A percentile compares a stretch with the other conserved stretches of the same genome.
These are phyloP conservation scores for Mylabris phalerata DNA, from an alignment of 1,140 invertebrate species.

Conservation along the genomic window DNA sequence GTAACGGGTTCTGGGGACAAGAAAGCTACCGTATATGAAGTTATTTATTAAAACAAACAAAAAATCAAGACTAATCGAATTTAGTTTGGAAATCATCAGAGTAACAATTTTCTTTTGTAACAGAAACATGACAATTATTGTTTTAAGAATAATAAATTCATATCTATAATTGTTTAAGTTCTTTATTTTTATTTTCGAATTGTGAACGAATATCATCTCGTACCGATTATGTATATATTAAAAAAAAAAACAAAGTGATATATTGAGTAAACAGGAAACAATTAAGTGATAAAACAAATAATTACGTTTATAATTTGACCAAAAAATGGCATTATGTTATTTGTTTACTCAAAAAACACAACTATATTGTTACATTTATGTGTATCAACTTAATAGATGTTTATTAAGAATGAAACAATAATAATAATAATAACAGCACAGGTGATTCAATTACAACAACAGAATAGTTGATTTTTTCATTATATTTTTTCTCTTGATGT, in stretches of 20 bases:
- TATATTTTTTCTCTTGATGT: conserved; percentile 25
- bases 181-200: no score
- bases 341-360: conserved; percentile 25
- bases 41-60: conserved; percentile 70
- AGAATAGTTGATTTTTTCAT: conserved; percentile 13
- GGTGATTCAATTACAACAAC: conserved; percentile 21
- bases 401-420: not conserved
- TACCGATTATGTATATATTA: no score
- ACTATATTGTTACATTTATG: conserved; percentile 20
- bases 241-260: not conserved
- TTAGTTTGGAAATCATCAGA: no score
- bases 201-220: no score
- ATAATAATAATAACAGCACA: conserved; percentile 10
- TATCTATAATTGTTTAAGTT: no score
- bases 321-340: conserved; percentile 16
- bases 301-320: no score
- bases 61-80: no score
- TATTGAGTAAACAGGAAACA: conserved; percentile 13
- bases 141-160: no score
- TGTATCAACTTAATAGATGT: conserved; percentile 28
- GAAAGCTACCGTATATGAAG: conserved; percentile 98
- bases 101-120: no score
- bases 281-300: conserved; percentile 2
- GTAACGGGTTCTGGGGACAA: conserved; percentile 98
- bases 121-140: no score